Base-by-base conservation (phyloP, 2,113 vertebrate species). In the Eonycteris spelaea region DNA sequence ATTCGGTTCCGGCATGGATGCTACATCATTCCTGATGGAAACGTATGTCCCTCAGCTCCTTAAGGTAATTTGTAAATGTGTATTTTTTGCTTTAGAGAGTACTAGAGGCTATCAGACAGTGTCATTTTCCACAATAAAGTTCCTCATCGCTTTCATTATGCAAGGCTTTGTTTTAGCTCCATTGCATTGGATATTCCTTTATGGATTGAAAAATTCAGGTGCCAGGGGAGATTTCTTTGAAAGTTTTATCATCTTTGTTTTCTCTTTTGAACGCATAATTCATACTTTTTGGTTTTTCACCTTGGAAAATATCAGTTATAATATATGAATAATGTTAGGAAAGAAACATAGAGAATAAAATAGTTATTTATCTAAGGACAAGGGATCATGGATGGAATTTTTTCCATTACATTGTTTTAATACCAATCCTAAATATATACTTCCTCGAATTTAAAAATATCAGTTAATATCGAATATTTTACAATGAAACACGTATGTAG, bases 1-100 rank as follows among this genome's bases (percentile, higher is more conserved):
- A 16, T 51, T 51, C 15, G 51, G 51, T 51, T 51, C 15, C 51
- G 48, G 11, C 21, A 19, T n/a, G 61, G 40, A 70, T 88, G 40
- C 45, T 88, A 86, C 97, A 59, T 94, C 93, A 95, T 82, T 92
- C 78, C 88, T 94, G 77, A 82, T 89, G 43, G 86, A 95, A 80
- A 90, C 5, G 0, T 68, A 51, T 75, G 67, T 68, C 88, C 94
- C 82, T 97, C 77, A 59, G 88, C 65, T 97, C 55, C 0, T 96
- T 97, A 97, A 82, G 78, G 88, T 86, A 95, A 96, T 96, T 95
- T 79, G 13, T 77, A 85, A 82, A 95, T 73, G 57, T 86, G 5
- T 75, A 83, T 95, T 87, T 97, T 91, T 97, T 91, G 95, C 91
- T 96, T 97, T 94, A 85, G 96, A 97, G 86, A 97, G 53, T 43